A percentile compares a stretch with the other conserved stretches of the same genome.
phyloP scores from a whole-genome alignment of 2,797 vertebrate species.

The Hozukius guyotensis region DNA sequence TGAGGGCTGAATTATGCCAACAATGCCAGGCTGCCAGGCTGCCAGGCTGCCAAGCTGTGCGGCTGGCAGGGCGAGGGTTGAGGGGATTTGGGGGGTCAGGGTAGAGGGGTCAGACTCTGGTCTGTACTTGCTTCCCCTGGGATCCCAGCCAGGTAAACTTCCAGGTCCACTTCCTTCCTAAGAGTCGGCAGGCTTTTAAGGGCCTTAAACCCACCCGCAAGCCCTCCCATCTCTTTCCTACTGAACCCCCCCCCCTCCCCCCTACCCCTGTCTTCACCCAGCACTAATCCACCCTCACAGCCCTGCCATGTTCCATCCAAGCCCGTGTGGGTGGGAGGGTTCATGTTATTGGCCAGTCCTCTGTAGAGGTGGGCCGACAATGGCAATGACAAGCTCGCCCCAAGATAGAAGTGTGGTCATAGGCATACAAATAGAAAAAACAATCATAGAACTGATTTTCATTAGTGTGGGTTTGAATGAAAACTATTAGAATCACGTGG shows the following conservation, averaged over 20 bases:
- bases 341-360: slow-evolving; percentile 8
- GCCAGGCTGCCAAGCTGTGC: slow-evolving; percentile 39
- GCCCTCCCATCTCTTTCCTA: neutral
- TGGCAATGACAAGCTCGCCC: slow-evolving; percentile 26
- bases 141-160: slow-evolving; percentile 73
- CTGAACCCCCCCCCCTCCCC: neutral
- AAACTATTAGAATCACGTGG: neutral
- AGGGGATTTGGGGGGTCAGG: neutral
- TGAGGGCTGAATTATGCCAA: slow-evolving; percentile 52
- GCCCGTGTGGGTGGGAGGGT: neutral
- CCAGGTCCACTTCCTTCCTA: slow-evolving; percentile 70
- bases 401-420: slow-evolving; percentile 40
- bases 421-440: neutral
- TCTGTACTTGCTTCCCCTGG: slow-evolving; percentile 52
- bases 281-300: slow-evolving; percentile 46
- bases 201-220: slow-evolving; percentile 27
- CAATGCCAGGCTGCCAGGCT: slow-evolving; percentile 62
- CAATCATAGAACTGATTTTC: neutral
- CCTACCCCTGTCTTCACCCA: slow-evolving; percentile 18
- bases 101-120: slow-evolving; percentile 24
- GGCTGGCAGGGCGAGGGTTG: slow-evolving; percentile 33
- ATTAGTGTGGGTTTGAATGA: no score
- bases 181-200: slow-evolving; percentile 47
- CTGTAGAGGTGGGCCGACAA: neutral
- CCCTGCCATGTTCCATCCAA: slow-evolving; percentile 30